Percentiles rank a stretch among this genome's conserved stretches.
phyloP scores from a whole-genome alignment of 2,888 invertebrate genomes.

The Saturnia pavonia region DNA sequence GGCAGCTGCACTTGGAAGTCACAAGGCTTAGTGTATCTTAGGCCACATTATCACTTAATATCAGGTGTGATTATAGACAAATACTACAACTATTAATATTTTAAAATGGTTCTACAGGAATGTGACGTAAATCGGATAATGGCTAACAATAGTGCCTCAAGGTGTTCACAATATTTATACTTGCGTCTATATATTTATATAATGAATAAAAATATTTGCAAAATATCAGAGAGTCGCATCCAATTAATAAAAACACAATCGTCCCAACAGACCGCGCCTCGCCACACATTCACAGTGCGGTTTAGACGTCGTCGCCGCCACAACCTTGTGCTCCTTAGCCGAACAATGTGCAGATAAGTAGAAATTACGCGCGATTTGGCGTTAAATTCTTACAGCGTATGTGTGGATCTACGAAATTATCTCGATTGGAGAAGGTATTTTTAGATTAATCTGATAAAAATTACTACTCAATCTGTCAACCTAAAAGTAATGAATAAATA shows the following conservation, averaged over 20 bases:
- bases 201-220: no score
- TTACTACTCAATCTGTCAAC: neutral
- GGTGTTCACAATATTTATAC: no score
- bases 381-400: constrained; percentile 70
- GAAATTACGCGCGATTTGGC: constrained; percentile 75
- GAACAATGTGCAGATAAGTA: constrained; percentile 77
- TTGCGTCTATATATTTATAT: no score
- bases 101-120: no score
- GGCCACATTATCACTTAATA: no score
- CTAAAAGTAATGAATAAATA: neutral
- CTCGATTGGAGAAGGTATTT: neutral
- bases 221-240: constrained; percentile 23
- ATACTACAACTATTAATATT: no score
- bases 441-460: neutral
- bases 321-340: constrained; percentile 75
- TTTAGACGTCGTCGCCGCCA: constrained; percentile 61
- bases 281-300: constrained; percentile 22
- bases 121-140: no score
- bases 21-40: no score
- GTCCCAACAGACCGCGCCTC: neutral
- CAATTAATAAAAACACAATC: constrained; percentile 42
- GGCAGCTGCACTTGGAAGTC: no score
- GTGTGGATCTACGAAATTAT: constrained; percentile 26
- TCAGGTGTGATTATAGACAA: no score
- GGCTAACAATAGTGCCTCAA: no score